Evolutionary conservation across 2,113 vertebrate genomes (phyloP).

Genomic region (Spheniscus mendiculus): DNA sequence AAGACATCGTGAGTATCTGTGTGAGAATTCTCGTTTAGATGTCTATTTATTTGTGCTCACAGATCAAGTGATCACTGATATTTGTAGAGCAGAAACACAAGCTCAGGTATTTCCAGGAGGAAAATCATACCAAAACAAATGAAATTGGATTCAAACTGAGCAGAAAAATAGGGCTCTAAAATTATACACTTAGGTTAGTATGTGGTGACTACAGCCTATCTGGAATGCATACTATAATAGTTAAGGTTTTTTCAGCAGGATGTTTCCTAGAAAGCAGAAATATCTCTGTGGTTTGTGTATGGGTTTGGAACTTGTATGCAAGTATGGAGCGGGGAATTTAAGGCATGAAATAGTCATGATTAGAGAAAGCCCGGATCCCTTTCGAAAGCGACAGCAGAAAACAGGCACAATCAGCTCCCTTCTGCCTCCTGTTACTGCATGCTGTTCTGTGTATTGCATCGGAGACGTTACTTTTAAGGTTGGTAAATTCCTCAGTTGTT

Average conservation of each 20-base stretch:
- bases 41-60: slow-evolving; percentile 41
- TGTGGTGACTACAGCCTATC: slow-evolving; percentile 40
- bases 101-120: slow-evolving; percentile 59
- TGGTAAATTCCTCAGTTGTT: slow-evolving; percentile 15
- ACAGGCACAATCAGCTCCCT: not conserved
- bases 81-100: slow-evolving; percentile 4
- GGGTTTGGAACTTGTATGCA: slow-evolving; percentile 50
- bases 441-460: not conserved
- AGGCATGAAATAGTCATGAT: slow-evolving; percentile 54
- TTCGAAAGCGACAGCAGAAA: not conserved
- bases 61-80: slow-evolving; percentile 19
- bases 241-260: slow-evolving; percentile 6
- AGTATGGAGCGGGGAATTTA: slow-evolving; percentile 53
- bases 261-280: slow-evolving; percentile 47
- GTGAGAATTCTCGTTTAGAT: slow-evolving; percentile 10
- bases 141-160: slow-evolving; percentile 40
- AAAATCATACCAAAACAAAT: slow-evolving; percentile 50
- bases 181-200: slow-evolving; percentile 32
- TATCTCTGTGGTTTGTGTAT: slow-evolving; percentile 44
- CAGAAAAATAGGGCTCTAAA: slow-evolving; percentile 43
- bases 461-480: not conserved
- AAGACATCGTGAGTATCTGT: not conserved
- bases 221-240: slow-evolving; percentile 39
- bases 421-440: not conserved
- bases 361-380: slow-evolving; percentile 11